These are phyloP conservation scores for Pachyramphus minor DNA, from an alignment of 2,113 vertebrate species.

Conservation along the genomic window DNA sequence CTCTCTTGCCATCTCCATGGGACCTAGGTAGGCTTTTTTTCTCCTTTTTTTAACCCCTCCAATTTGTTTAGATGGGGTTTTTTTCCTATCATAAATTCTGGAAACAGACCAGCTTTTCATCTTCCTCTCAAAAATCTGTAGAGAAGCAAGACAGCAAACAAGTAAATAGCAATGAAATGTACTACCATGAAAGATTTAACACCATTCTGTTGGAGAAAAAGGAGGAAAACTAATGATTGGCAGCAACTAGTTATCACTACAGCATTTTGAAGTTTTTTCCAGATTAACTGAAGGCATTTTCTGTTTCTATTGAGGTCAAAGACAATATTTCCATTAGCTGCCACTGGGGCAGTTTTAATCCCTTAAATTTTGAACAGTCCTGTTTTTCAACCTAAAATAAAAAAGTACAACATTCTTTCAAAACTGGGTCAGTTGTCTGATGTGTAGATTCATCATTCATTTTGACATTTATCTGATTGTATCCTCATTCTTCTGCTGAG, in stretches of 20 bases:
- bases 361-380: background rate
- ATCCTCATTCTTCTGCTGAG: conserved; percentile 9
- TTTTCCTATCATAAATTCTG: background rate
- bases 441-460: background rate
- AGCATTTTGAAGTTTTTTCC: background rate
- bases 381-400: conserved; percentile 18
- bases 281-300: background rate
- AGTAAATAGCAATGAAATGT: background rate
- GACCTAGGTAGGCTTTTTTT: background rate
- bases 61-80: rapidly evolving
- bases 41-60: background rate
- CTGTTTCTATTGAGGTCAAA: background rate
- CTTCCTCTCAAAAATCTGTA: background rate
- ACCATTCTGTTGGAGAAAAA: background rate
- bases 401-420: background rate
- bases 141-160: background rate
- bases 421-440: background rate
- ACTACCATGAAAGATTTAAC: background rate
- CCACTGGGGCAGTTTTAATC: background rate
- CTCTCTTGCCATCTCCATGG: background rate
- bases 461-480: background rate
- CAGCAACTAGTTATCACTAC: background rate
- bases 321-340: conserved; percentile 11
- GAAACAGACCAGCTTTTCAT: background rate
- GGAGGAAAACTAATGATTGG: background rate